These are phyloP conservation scores for Florisuga fusca DNA, from an alignment of 2,797 vertebrate species.

Conservation along the genomic window DNA sequence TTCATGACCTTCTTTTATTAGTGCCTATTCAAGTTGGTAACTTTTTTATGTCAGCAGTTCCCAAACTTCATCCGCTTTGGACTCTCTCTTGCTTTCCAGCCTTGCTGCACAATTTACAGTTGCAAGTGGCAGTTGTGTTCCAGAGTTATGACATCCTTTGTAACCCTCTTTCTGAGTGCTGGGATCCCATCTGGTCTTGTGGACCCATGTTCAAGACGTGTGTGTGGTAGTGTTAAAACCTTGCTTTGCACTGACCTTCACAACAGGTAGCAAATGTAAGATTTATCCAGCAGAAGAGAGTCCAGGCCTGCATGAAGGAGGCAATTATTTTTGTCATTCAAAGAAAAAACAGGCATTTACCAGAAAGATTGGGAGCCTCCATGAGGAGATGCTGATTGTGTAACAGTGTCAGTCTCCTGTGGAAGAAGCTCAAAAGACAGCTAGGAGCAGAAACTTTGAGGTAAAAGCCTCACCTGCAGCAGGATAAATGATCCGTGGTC, in stretches of 20 bases:
- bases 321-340: background rate
- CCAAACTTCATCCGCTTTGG: background rate
- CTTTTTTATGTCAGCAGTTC: background rate
- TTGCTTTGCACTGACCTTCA: background rate
- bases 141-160: background rate
- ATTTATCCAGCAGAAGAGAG: background rate
- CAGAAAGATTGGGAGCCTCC: background rate
- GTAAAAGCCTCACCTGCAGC: background rate
- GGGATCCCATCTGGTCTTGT: background rate
- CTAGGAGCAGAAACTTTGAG: background rate
- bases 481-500: background rate
- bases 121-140: background rate
- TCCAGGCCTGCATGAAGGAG: background rate
- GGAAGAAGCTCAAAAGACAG: background rate
- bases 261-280: background rate
- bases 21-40: background rate
- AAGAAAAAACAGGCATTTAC: background rate
- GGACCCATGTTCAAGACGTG: background rate
- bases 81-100: background rate
- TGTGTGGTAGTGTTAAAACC: background rate
- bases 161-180: background rate
- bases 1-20: background rate
- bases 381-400: background rate
- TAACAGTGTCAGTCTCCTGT: background rate
- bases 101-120: background rate